A percentile compares a stretch with the other conserved stretches of the same genome.
Evolutionary conservation across 2,113 vertebrate genomes (phyloP).

Genomic region (Pseudorectes ferrugineus): DNA sequence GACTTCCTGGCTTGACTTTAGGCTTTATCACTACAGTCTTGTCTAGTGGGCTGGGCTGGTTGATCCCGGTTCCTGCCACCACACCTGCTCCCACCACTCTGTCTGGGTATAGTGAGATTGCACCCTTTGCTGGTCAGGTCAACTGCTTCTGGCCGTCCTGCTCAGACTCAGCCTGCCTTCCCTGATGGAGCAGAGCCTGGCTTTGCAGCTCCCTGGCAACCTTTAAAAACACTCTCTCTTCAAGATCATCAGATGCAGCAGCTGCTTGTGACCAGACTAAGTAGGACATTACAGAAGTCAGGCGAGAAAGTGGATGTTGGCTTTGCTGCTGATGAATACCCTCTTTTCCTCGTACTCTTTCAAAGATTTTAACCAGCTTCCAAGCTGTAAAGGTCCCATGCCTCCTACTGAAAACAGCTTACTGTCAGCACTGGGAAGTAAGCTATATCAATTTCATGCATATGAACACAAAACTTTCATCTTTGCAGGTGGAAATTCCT

Average conservation of each 20-base stretch:
- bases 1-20: neutral
- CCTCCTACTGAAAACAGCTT: neutral
- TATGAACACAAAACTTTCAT: neutral
- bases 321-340: neutral
- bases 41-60: neutral
- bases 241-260: neutral
- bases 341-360: neutral
- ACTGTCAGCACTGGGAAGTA: neutral
- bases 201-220: neutral
- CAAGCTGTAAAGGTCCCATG: neutral
- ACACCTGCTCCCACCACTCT: neutral
- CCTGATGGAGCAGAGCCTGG: neutral
- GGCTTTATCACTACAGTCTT: neutral
- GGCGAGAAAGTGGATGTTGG: neutral
- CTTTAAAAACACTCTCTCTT: neutral
- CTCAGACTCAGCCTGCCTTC: neutral
- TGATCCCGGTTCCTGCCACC: neutral
- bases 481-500: neutral
- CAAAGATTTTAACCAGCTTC: neutral
- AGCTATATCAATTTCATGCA: neutral
- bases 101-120: rapidly evolving
- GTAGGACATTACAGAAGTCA: neutral
- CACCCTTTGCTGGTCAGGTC: neutral
- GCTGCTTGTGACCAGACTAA: neutral
- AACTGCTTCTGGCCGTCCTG: neutral